Conservation (phyloP, 2,888 invertebrate genomes). For the Ariolimax columbianus region DNA sequence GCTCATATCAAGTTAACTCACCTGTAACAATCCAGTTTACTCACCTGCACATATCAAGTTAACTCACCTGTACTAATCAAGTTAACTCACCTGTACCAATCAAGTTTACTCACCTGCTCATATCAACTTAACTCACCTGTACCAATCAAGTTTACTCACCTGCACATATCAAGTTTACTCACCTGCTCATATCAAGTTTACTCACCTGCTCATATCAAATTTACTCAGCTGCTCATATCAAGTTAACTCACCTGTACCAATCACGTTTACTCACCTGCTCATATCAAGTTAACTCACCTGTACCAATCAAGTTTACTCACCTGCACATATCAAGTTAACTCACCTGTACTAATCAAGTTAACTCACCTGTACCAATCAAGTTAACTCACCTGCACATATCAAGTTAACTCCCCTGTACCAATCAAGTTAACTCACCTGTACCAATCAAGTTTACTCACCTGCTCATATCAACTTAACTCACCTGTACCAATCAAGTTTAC, state of each 20-base stretch:
- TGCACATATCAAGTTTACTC: slow-evolving; percentile 58
- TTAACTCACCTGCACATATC: neutral
- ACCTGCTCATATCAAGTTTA: too few relatives aligned
- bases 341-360: neutral
- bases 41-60: slow-evolving; percentile 56
- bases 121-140: neutral
- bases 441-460: neutral
- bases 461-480: slow-evolving; percentile 53
- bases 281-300: slow-evolving; percentile 52
- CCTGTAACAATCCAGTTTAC: neutral
- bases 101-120: too few relatives aligned
- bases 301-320: too few relatives aligned
- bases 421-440: neutral
- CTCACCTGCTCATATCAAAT: too few relatives aligned
- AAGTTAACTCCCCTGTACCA: too few relatives aligned
- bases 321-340: neutral
- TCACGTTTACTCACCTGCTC: slow-evolving; percentile 5
- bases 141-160: neutral
- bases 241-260: neutral
- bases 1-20: neutral
- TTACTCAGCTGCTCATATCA: too few relatives aligned
- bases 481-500: too few relatives aligned
- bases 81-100: neutral
- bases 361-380: slow-evolving; percentile 54
- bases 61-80: too few relatives aligned